Percentiles rank a stretch among this genome's conserved stretches.
phyloP scores from a whole-genome alignment of 2,113 vertebrate species.

The Chelonoidis abingdonii region DNA sequence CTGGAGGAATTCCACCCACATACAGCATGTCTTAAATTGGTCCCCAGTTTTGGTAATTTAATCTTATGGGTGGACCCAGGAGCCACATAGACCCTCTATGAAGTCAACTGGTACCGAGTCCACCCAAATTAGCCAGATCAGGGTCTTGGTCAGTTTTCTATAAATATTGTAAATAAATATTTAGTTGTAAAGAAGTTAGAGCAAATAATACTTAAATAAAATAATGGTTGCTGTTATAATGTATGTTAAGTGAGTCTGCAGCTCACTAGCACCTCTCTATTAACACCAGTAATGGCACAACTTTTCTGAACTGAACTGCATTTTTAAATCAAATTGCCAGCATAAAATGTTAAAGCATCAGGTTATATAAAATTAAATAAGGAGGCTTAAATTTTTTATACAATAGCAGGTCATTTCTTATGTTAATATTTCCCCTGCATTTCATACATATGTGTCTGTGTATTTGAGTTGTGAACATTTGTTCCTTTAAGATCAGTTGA shows the following conservation, averaged over 20 bases:
- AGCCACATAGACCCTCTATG: background rate
- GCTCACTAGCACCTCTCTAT: background rate
- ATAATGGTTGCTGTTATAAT: background rate
- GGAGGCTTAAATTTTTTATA: background rate
- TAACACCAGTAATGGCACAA: background rate
- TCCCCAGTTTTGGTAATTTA: background rate
- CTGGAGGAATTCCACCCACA: background rate
- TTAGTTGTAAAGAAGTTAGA: background rate
- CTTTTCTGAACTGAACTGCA: background rate
- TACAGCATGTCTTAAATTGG: background rate
- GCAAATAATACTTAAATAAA: background rate
- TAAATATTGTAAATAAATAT: background rate
- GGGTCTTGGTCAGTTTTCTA: background rate
- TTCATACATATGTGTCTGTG: background rate
- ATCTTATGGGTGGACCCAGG: fast-evolving
- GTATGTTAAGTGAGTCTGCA: background rate
- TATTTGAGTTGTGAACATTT: background rate
- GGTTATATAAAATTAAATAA: background rate
- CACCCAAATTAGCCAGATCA: background rate
- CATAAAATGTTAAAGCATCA: background rate
- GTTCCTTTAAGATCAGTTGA: background rate
- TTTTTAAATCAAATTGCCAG: background rate
- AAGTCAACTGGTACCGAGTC: background rate
- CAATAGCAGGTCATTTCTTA: background rate
- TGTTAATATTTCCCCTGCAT: background rate